Percentiles rank a stretch among this genome's conserved stretches.
These are phyloP conservation scores for Ophthalmotilapia sp. DNA, from an alignment of 2,113 vertebrate genomes.

Conservation along the genomic window DNA sequence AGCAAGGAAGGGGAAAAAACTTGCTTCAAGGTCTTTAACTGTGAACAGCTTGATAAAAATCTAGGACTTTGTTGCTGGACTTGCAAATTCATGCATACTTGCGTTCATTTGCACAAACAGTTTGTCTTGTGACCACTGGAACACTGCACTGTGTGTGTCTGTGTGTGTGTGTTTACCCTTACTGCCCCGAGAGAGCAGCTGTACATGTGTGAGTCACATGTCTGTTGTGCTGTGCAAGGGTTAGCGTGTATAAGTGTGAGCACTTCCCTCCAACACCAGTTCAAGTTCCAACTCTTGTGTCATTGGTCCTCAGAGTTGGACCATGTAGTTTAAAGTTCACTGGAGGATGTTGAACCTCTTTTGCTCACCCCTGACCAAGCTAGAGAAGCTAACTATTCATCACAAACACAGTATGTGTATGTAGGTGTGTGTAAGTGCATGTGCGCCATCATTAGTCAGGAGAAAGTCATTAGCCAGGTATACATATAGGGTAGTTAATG, in stretches of 20 bases:
- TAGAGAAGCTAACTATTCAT: background rate
- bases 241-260: slow-evolving; percentile 45
- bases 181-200: background rate
- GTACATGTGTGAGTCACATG: slow-evolving; percentile 45
- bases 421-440: background rate
- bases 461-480: background rate
- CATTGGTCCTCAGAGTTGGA: background rate
- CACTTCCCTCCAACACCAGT: background rate
- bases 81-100: background rate
- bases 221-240: background rate
- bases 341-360: background rate
- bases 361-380: background rate
- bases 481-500: slow-evolving; percentile 12
- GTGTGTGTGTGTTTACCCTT: background rate
- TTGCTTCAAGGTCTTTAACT: background rate
- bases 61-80: background rate
- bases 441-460: background rate
- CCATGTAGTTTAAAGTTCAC: background rate
- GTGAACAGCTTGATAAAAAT: background rate
- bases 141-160: background rate
- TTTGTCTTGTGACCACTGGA: background rate
- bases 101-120: background rate
- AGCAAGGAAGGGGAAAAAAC: background rate
- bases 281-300: background rate
- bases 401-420: background rate